Evolutionary conservation across 2,888 invertebrate species (phyloP).

Genomic region (Neoaliturus tenellus): DNA sequence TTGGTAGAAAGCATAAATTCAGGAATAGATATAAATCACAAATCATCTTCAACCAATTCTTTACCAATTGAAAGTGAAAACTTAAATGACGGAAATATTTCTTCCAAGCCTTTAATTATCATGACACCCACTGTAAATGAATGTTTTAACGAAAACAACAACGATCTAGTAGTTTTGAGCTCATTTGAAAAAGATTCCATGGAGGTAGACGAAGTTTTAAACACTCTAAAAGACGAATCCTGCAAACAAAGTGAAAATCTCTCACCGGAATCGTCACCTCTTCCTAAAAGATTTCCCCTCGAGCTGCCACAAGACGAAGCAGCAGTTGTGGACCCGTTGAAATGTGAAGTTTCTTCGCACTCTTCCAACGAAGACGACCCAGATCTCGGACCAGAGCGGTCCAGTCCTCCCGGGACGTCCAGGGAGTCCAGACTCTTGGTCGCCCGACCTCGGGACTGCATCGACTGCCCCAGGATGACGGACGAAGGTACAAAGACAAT

Average conservation of each 20-base stretch:
- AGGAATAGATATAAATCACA: too few species aligned
- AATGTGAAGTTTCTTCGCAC: background rate
- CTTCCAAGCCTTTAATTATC: background rate
- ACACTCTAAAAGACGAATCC: background rate
- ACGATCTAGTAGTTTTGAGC: background rate
- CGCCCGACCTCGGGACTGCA: background rate
- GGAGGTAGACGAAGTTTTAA: background rate
- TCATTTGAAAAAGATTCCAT: background rate
- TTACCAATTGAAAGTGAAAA: background rate
- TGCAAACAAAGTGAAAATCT: background rate
- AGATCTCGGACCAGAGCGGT: background rate
- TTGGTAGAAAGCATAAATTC: background rate
- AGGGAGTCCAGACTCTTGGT: background rate
- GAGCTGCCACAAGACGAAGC: background rate
- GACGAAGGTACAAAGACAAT: slow-evolving; percentile 59
- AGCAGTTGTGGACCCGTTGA: background rate
- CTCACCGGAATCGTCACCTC: background rate
- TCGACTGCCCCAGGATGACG: slow-evolving; percentile 48
- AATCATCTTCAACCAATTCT: background rate
- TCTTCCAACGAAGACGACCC: background rate
- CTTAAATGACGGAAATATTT: background rate
- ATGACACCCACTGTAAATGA: background rate
- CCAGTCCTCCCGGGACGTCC: background rate
- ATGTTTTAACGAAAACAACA: background rate
- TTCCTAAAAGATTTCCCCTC: slow-evolving; percentile 11